Percentiles rank a stretch among this genome's conserved stretches.
phyloP scores from a whole-genome alignment of 2,113 vertebrate species.

The Oxygymnocypris stewartii region DNA sequence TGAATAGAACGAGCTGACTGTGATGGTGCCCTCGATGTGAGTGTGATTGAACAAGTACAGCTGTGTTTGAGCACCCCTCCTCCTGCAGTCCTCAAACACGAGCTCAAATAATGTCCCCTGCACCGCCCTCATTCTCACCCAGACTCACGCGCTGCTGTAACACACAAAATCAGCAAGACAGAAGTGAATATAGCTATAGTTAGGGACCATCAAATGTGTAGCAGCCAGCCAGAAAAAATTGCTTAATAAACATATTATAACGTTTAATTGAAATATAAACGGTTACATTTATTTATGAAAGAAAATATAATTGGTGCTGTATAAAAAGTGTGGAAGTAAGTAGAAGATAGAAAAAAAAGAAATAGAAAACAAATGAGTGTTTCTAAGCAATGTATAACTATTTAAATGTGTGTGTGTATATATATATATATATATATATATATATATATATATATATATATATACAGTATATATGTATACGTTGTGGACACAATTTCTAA shows the following conservation, averaged over 20 bases:
- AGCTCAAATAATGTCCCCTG: constrained; percentile 55
- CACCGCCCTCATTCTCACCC: constrained; percentile 21
- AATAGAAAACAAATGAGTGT: no score
- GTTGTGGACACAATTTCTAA: no score
- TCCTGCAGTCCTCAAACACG: constrained; percentile 30
- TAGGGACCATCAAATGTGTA: background rate
- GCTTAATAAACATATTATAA: background rate
- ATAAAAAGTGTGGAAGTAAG: background rate
- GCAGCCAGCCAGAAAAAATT: no score
- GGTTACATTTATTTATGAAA: background rate
- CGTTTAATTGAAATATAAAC: background rate
- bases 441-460: no score
- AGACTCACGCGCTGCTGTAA: background rate
- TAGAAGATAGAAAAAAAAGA: no score
- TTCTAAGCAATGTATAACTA: no score
- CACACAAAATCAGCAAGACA: no score
- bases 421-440: no score
- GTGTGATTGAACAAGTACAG: constrained; percentile 64
- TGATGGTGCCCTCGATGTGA: constrained; percentile 46
- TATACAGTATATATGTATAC: no score
- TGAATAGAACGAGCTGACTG: background rate
- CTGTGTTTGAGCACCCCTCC: constrained; percentile 64
- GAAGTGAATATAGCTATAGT: background rate
- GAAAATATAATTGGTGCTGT: background rate
- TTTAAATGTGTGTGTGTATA: no score